A percentile compares a stretch with the other conserved stretches of the same genome.
Conservation (phyloP, 53 echinoderm and acorn worm genomes). For the Antedon mediterranea region DNA sequence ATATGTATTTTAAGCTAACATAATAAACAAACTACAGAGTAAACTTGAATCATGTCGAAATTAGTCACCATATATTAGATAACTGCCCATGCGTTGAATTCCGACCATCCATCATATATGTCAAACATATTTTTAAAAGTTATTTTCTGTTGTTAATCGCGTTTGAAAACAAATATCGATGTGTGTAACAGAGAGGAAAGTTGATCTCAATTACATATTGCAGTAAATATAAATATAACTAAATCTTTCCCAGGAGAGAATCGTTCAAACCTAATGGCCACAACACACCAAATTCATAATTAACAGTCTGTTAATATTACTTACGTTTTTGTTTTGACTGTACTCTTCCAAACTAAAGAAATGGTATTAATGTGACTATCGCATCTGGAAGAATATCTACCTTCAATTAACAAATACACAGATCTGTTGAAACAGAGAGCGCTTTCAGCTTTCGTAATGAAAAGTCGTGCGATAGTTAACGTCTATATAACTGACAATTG, state of each 20-base stretch:
- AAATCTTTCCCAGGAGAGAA: neutral
- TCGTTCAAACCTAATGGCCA: neutral
- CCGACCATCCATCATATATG: neutral
- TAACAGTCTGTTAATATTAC: neutral
- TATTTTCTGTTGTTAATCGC: neutral
- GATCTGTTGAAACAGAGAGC: neutral
- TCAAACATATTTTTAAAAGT: neutral
- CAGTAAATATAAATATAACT: neutral
- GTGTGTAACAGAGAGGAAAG: neutral
- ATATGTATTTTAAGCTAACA: too few relatives aligned
- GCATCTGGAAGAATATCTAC: neutral
- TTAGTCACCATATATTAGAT: neutral
- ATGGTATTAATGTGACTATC: neutral
- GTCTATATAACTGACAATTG: neutral
- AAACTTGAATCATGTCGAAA: too few relatives aligned
- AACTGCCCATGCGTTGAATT: neutral
- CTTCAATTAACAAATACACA: neutral
- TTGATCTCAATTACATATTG: neutral
- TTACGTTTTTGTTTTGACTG: neutral
- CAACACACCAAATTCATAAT: neutral
- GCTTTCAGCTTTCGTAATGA: neutral
- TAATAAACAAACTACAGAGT: too few relatives aligned
- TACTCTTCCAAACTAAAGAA: neutral
- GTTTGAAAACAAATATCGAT: neutral
- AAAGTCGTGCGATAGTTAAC: neutral